These are phyloP conservation scores for Drosophila teissieri DNA, from an alignment of 1,140 invertebrate species.

Conservation along the genomic window DNA sequence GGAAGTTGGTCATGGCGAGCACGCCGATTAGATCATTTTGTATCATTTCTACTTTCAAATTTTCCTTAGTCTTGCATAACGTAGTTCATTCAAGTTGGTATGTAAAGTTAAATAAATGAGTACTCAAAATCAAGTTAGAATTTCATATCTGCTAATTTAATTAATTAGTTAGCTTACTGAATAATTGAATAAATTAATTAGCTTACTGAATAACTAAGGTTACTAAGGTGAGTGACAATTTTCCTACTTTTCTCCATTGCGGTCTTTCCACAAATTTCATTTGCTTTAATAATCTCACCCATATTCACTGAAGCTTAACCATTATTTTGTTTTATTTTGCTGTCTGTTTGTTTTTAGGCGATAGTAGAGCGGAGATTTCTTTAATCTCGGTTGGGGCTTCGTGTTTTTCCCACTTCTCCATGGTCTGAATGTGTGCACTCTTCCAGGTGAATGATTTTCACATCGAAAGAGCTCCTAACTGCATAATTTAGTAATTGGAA, in stretches of 20 bases:
- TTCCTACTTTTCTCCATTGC: constrained; percentile 27
- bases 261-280: constrained; percentile 17
- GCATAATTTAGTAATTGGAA: constrained; percentile 80
- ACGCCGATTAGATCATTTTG: constrained; percentile 2
- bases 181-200: too few relatives aligned
- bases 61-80: constrained; percentile 4
- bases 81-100: not conserved
- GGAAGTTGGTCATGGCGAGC: constrained; percentile 7
- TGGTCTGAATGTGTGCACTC: constrained; percentile 63
- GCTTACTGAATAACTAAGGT: too few relatives aligned
- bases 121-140: not conserved
- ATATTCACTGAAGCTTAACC: constrained; percentile 60
- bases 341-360: constrained; percentile 36
- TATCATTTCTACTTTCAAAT: constrained; percentile 8
- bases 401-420: constrained; percentile 19
- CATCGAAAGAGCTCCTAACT: constrained; percentile 63
- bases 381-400: constrained; percentile 48
- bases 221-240: constrained; percentile 48
- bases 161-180: too few relatives aligned
- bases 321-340: constrained; percentile 52
- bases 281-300: constrained; percentile 43
- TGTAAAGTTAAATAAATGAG: not conserved
- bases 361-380: constrained; percentile 40
- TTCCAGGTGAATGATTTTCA: constrained; percentile 79
- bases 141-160: too few relatives aligned